Evolutionary conservation across 2,797 vertebrate species (phyloP).

Genomic region (Tokudaia muenninki): DNA sequence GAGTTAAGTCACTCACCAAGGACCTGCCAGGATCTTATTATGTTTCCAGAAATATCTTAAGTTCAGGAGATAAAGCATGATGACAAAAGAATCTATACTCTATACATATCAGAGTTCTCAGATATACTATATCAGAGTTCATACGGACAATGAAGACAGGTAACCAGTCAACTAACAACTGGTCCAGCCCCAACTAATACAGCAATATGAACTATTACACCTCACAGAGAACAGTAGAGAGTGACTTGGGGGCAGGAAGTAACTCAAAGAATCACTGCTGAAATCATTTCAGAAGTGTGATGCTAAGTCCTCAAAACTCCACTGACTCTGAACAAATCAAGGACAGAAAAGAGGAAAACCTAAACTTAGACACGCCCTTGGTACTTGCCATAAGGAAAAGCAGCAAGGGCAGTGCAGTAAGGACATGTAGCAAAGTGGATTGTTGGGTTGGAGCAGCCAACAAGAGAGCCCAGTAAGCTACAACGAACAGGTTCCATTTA

Average conservation of each 20-base stretch:
- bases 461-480: not conserved
- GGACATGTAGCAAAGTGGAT: not conserved
- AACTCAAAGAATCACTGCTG: not conserved
- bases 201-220: not conserved
- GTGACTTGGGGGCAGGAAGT: not conserved
- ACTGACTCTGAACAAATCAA: not conserved
- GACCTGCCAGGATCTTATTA: not conserved
- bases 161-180: not conserved
- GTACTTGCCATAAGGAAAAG: not conserved
- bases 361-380: not conserved
- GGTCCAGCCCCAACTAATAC: not conserved
- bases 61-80: not conserved
- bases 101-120: not conserved
- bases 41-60: not conserved
- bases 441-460: not conserved
- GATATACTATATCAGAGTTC: not conserved
- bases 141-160: not conserved
- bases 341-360: conserved; percentile 25
- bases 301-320: not conserved
- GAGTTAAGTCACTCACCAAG: conserved; percentile 1
- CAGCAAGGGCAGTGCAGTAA: not conserved
- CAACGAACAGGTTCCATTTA: not conserved
- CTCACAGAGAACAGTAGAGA: conserved; percentile 5
- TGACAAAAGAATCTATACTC: not conserved
- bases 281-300: conserved; percentile 18